Evolutionary conservation across 1,140 invertebrate genomes (phyloP).

Genomic region (Galleria mellonella): DNA sequence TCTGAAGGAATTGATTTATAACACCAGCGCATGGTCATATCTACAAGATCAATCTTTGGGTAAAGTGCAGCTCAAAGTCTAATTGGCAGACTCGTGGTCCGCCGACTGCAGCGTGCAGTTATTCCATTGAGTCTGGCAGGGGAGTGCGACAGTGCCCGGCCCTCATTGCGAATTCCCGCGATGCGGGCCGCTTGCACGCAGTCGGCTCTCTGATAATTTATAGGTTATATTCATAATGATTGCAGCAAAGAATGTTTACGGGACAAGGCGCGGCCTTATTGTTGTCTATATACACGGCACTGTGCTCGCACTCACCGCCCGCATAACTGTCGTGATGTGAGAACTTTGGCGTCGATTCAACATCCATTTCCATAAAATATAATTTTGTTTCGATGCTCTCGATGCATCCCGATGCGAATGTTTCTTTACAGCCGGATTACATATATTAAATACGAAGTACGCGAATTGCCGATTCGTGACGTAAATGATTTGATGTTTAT

Average conservation of each 20-base stretch:
- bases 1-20: no score
- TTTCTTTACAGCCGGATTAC: constrained; percentile 26
- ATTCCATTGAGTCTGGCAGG: constrained; percentile 28
- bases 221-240: constrained; percentile 65
- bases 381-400: constrained; percentile 48
- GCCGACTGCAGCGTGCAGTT: constrained; percentile 15
- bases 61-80: constrained; percentile 29
- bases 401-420: constrained; percentile 45
- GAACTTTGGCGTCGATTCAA: constrained; percentile 63
- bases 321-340: constrained; percentile 50
- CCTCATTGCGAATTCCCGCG: constrained; percentile 42
- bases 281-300: constrained; percentile 48
- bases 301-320: constrained; percentile 31
- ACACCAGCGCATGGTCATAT: not conserved
- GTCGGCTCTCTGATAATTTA: constrained; percentile 53
- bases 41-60: not conserved
- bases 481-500: constrained; percentile 16
- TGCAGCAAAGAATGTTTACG: constrained; percentile 63
- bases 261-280: constrained; percentile 59
- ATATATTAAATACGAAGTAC: constrained; percentile 13
- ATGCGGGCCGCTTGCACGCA: constrained; percentile 29
- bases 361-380: constrained; percentile 67
- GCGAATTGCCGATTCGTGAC: constrained; percentile 19
- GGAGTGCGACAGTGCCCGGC: constrained; percentile 12
- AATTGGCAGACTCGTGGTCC: constrained; percentile 32